Conservation (phyloP, 2,888 invertebrate species). For the Sarcophaga caerulescens region DNA sequence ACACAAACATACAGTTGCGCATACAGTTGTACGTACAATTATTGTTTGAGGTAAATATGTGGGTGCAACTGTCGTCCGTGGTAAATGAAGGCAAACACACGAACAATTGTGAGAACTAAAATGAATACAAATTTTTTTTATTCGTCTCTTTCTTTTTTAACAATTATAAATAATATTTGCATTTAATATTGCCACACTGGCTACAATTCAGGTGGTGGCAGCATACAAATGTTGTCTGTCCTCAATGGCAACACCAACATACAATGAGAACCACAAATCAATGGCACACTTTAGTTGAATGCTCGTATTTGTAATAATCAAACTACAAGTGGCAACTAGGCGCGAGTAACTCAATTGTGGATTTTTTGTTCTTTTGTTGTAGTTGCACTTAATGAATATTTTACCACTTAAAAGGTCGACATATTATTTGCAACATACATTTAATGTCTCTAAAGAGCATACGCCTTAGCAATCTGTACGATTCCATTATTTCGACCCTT, state of each 20-base stretch:
- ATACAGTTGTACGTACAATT: neutral
- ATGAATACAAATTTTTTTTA: no score
- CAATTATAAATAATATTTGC: slow-evolving; percentile 61
- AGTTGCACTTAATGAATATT: neutral
- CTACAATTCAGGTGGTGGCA: slow-evolving; percentile 35
- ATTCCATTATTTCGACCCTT: no score
- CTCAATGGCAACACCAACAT: slow-evolving; percentile 19
- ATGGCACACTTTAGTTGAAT: slow-evolving; percentile 55
- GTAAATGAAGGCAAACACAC: slow-evolving; percentile 33
- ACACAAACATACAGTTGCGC: no score
- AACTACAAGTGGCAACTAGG: slow-evolving; percentile 56
- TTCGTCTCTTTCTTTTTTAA: neutral
- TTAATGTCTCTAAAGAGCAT: no score
- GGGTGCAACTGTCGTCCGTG: slow-evolving; percentile 20
- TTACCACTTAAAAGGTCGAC: no score
- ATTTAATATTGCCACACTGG: slow-evolving; percentile 35
- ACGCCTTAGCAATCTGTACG: no score
- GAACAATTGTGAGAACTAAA: no score
- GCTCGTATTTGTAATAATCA: neutral
- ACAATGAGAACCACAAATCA: slow-evolving; percentile 61
- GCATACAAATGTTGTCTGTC: slow-evolving; percentile 9
- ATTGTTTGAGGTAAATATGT: neutral
- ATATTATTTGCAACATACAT: no score
- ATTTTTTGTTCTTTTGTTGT: no score
- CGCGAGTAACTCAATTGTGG: no score